phyloP scores from a whole-genome alignment of 30 jellyfish, hydroid and myxozoan genomes.

The Hydra vulgaris region DNA sequence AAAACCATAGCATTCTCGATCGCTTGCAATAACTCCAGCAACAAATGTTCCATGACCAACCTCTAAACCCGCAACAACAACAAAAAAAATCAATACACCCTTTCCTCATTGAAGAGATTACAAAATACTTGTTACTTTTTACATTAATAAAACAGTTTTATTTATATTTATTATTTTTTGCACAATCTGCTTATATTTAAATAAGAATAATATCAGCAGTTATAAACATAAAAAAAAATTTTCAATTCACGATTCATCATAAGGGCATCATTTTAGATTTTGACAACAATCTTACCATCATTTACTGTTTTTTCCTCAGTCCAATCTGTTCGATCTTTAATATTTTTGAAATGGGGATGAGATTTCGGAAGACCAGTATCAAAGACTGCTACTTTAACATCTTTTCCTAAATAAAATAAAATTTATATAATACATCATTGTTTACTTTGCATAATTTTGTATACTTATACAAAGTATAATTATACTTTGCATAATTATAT shows the following conservation, averaged over 20 bases:
- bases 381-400: conserved; percentile 84
- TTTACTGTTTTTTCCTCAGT: conserved; percentile 81
- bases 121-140: not conserved
- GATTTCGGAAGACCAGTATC: conserved; percentile 97
- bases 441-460: not conserved
- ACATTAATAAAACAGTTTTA: not conserved
- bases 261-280: too few relatives aligned
- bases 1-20: conserved; percentile 86
- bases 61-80: conserved; percentile 23
- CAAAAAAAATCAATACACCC: not conserved
- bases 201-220: too few relatives aligned
- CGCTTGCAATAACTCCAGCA: conserved; percentile 95
- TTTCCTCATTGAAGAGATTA: not conserved
- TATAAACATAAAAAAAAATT: too few relatives aligned
- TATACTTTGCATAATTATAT: too few relatives aligned
- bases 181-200: too few relatives aligned
- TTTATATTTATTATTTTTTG: too few relatives aligned
- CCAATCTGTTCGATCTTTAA: conserved; percentile 94
- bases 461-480: not conserved
- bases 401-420: conserved; percentile 67
- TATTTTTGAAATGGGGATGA: conserved; percentile 89
- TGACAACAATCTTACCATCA: conserved; percentile 78
- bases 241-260: too few relatives aligned
- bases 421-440: not conserved
- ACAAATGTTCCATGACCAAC: conserved; percentile 99